Evolutionary conservation across 2,113 vertebrate species (phyloP), one percentile per base, ranked within the genome.

Genomic region (Panthera leo): DNA sequence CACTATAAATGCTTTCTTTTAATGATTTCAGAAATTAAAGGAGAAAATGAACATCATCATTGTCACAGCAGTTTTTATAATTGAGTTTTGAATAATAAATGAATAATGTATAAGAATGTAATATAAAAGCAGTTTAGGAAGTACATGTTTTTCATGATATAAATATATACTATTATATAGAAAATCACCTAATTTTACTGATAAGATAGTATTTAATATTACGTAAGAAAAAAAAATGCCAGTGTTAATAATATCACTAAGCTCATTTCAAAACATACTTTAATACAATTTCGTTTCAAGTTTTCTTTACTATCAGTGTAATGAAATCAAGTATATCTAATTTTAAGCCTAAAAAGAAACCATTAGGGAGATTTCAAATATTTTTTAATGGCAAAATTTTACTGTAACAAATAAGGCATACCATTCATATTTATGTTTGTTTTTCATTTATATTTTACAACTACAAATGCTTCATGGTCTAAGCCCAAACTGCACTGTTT

Each of bases 31-130:
- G 65, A 53, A 14, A 36, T 95, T 31, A 58, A 67, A 61, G 65
- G 76, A 94, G 96, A 36, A 95, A 97, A 97, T 68, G 2, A 97
- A 51, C 34, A 97, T 78, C 15, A 97, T 96, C 97, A 96, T 45
- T 92, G 96, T 85, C 39, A 75, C 79, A 96, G 93, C 10, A 91
- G 29, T 79, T 85, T 92, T 45, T 18, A 89, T 96, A 83, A 97
- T 1, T 89, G 53, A 97, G 67, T 79, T 67, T 63, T 92, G 34
- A 97, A 93, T 97, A 98, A 98, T 84, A 70, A 73, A 94, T 71
- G 95, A 97, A 79, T 68, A 92, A 1, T 48, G n/a, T 63, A 21
- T n/a, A 87, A 53, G 5, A 91, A 4, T 55, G 31, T 80, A 78
- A 89, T 55, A 93, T 93, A 97, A 94, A 23, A 39, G 27, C 71